A percentile compares a stretch with the other conserved stretches of the same genome.
These are phyloP conservation scores for Chloroceryle amazona DNA, from an alignment of 2,797 vertebrate species.

Conservation along the genomic window DNA sequence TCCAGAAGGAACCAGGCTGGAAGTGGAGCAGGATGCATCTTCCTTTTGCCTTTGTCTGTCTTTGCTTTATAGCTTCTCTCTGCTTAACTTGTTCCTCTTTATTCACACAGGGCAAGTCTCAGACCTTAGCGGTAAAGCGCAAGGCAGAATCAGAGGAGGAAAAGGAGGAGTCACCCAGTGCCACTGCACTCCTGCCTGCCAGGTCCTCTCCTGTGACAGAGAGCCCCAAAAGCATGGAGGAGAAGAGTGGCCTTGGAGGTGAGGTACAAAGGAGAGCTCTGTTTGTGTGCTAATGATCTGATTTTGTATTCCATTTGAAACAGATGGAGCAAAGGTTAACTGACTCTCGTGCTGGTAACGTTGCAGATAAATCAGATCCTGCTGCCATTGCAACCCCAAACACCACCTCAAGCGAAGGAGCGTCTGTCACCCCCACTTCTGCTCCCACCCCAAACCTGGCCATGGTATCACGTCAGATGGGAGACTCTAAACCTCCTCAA, in stretches of 20 bases:
- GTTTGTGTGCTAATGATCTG: neutral
- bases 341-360: conserved; percentile 22
- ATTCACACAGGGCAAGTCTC: conserved; percentile 86
- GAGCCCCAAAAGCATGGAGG: conserved; percentile 77
- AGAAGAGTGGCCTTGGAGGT: conserved; percentile 80
- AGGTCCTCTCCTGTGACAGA: conserved; percentile 78
- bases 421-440: conserved; percentile 56
- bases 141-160: conserved; percentile 93
- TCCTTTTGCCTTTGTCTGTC: neutral
- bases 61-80: neutral
- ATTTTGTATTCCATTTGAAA: neutral
- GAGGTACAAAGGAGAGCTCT: conserved; percentile 32
- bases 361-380: conserved; percentile 81
- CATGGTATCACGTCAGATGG: conserved; percentile 84
- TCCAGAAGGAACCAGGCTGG: neutral
- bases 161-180: conserved; percentile 69
- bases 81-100: neutral
- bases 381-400: conserved; percentile 56
- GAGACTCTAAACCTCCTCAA: conserved; percentile 92
- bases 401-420: conserved; percentile 59
- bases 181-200: conserved; percentile 70
- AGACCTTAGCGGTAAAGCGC: conserved; percentile 88
- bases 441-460: conserved; percentile 82
- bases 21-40: neutral
- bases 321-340: neutral